Evolutionary conservation across 2,797 vertebrate genomes (phyloP), one percentile per base, ranked within the genome.

Genomic region (Limosa lapponica): DNA sequence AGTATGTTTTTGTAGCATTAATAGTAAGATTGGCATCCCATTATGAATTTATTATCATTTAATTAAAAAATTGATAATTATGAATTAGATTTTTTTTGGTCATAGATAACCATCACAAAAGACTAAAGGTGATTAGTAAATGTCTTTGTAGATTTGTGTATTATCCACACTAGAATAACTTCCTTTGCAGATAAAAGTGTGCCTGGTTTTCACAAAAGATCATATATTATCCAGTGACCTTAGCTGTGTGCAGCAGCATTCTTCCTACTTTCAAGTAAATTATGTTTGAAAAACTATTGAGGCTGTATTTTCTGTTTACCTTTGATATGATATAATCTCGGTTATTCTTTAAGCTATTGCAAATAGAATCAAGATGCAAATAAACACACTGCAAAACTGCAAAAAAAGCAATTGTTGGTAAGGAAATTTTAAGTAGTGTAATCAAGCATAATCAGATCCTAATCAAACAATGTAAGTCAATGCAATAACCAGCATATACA

Each of bases 151-250:
- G 51, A 82, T 94, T 88, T 94, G 4, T 65, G 12, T 69, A 11
- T 89, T 94, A 61, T 55, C 27, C 48, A 80, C 51, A 70, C 23
- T 58, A 62, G 36, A 93, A 84, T 87, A 88, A 71, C 34, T 89
- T 91, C 1, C 7, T 87, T 91, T 91, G 65, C 39, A 77, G 54
- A 58, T 89, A 46, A 87, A 88, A 89, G 34, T 28, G 24, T 52
- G 4, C 41, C 46, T 93, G 25, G 12, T 84, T 95, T 94, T 78
- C 46, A 79, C 48, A 89, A 57, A 79, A 82, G 37, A 73, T 93
- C 17, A 41, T 72, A 91, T 94, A 94, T 91, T 96, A 87, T 80
- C 65, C 57, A 79, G n/a, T 57, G 78, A 82, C 61, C 17, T 85
- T 64, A 82, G 13, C 24, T 71, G 13, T 82, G 7, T 93, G 48